phyloP scores from a whole-genome alignment of 2,797 vertebrate genomes.

The Staurois parvus region DNA sequence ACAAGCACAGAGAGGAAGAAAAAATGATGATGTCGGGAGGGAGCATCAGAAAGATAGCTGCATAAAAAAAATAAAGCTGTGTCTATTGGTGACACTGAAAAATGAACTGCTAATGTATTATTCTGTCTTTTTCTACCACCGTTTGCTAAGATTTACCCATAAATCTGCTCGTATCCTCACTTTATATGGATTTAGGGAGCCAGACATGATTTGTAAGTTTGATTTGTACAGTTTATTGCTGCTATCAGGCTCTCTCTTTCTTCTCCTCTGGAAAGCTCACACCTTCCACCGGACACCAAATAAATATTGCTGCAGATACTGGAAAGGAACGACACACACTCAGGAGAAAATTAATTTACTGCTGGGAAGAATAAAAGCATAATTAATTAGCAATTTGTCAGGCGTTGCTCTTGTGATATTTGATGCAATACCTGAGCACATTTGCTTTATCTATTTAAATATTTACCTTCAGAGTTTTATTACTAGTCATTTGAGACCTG shows the following conservation, averaged over 20 bases:
- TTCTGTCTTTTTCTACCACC: background rate
- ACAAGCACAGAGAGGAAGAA: background rate
- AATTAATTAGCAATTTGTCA: background rate
- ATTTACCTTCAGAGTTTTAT: background rate
- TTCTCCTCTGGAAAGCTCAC: slow-evolving; percentile 6
- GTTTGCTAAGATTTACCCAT: background rate
- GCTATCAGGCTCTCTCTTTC: slow-evolving; percentile 22
- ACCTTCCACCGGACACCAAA: slow-evolving; percentile 8
- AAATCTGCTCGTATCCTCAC: slow-evolving; percentile 30
- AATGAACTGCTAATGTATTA: slow-evolving; percentile 6
- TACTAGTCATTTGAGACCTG: background rate
- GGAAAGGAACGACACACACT: background rate
- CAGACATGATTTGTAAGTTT: slow-evolving; percentile 44
- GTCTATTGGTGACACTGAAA: slow-evolving; percentile 13
- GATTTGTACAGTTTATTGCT: slow-evolving; percentile 49
- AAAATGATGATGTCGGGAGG: background rate
- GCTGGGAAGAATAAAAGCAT: background rate
- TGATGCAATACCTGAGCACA: background rate
- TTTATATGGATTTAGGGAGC: slow-evolving; percentile 32
- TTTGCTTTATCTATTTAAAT: background rate
- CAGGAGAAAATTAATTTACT: slow-evolving; percentile 4
- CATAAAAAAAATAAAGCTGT: slow-evolving; percentile 3
- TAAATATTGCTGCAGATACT: slow-evolving; percentile 36
- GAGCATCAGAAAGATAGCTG: background rate
- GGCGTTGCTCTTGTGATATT: background rate